Conservation (phyloP, 2,797 vertebrate species). For the Galaxias olidus region DNA sequence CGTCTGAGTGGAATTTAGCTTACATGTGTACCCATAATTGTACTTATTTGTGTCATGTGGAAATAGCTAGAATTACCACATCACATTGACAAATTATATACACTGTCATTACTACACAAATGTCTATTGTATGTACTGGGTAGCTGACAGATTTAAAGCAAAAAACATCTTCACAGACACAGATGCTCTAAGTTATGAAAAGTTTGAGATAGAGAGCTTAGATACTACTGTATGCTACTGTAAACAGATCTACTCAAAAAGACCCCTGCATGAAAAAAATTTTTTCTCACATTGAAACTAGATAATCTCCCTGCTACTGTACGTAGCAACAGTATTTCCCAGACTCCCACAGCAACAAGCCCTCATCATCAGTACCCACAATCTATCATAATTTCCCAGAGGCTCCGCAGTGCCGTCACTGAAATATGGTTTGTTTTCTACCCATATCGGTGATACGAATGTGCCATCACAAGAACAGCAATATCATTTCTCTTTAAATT, state of each 20-base stretch:
- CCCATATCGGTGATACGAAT: constrained; percentile 39
- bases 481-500: constrained; percentile 42
- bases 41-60: constrained; percentile 6
- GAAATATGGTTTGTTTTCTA: constrained; percentile 49
- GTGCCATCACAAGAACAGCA: constrained; percentile 44
- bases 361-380: constrained; percentile 51
- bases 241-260: constrained; percentile 51
- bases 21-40: too few relatives aligned
- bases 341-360: constrained; percentile 30
- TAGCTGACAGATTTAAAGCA: background rate
- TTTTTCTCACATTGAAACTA: constrained; percentile 28
- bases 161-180: constrained; percentile 11
- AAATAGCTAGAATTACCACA: too few relatives aligned
- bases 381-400: constrained; percentile 57
- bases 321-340: constrained; percentile 28
- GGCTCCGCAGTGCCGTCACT: constrained; percentile 38
- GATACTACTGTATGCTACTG: constrained; percentile 49
- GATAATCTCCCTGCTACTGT: constrained; percentile 49
- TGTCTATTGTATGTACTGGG: too few relatives aligned
- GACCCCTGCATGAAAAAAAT: too few relatives aligned
- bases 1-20: too few relatives aligned
- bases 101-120: too few relatives aligned
- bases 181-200: constrained; percentile 25
- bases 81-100: too few relatives aligned
- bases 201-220: constrained; percentile 33